Evolutionary conservation across 2,797 vertebrate species (phyloP), one percentile per base, ranked within the genome.

Genomic region (Coilia nasus): DNA sequence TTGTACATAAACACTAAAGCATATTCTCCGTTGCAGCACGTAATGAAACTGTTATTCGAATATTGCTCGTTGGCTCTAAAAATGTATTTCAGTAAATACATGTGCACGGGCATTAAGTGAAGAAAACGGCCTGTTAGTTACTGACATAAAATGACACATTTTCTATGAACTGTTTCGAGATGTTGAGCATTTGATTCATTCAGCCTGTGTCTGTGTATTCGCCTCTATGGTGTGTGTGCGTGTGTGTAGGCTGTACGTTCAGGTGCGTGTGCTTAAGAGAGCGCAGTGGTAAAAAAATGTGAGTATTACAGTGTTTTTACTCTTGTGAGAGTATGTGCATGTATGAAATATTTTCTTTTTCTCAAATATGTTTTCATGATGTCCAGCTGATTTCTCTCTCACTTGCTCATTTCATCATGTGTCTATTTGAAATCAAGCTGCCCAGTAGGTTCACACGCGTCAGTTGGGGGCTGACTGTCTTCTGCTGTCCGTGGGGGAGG

Each of bases 401-500:
- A 12, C 3, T 59, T 59, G 1, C 31, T 44, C 50, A 2, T 1
- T 54, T 7, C 28, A 78, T 78, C 19, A 6, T 78, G 35, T 41
- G 19, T 78, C 1, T 15, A 19, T 78, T 44, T 35, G 71, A 78
- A 78, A 71, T 31, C 64, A 71, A 31, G 23, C 35, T 75, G 35
- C 6, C 67, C 17, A 75, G 14, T 75, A 15, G 31, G 31, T 35
- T 75, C 67, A 10, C 71, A 15, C 35, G 71, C 31, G 6, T 44
- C 31, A 44, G 35, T 78, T 78, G 35, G 71, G 44, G 31, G 71
- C 19, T 78, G 35, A 78, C 21, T 44, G 35, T n/a, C 17, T 78
- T 17, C 31, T 78, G 71, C 17, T 78, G 71, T 41, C 35, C 17
- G 71, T 15, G 71, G 71, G 71, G 71, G 71, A 78, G 71, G 60